Conservation (phyloP, 2,113 vertebrate genomes). For the Lanius ludovicianus region DNA sequence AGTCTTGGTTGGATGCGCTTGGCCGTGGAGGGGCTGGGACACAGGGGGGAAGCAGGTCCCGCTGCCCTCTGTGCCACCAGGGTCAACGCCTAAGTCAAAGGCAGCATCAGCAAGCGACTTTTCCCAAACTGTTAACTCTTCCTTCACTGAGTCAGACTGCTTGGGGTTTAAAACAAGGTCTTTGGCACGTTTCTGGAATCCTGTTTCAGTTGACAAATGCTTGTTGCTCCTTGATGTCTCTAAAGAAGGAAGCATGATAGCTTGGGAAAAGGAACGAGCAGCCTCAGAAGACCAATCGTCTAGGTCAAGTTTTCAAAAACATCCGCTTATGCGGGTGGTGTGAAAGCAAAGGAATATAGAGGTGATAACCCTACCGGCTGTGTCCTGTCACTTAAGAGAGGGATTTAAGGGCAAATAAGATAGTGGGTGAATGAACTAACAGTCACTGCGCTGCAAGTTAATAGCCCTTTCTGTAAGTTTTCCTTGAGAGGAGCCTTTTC, state of each 20-base stretch:
- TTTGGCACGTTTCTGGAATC: background rate
- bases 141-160: background rate
- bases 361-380: constrained; percentile 15
- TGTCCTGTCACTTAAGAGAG: background rate
- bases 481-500: background rate
- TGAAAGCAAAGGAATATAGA: background rate
- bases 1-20: background rate
- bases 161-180: background rate
- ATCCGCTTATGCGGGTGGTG: background rate
- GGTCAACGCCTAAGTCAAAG: background rate
- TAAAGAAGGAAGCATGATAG: background rate
- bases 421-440: constrained; percentile 9
- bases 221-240: background rate
- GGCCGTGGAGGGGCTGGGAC: background rate
- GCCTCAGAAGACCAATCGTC: background rate
- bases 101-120: background rate
- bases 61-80: background rate
- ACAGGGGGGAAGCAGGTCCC: accelerated
- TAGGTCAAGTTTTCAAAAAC: background rate
- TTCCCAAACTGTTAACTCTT: background rate
- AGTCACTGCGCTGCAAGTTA: background rate
- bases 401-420: background rate
- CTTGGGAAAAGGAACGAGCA: background rate
- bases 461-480: background rate
- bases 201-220: background rate